A percentile compares a stretch with the other conserved stretches of the same genome.
These are phyloP conservation scores for Flexamia atlantica DNA, from an alignment of 2,888 invertebrate genomes.

Conservation along the genomic window DNA sequence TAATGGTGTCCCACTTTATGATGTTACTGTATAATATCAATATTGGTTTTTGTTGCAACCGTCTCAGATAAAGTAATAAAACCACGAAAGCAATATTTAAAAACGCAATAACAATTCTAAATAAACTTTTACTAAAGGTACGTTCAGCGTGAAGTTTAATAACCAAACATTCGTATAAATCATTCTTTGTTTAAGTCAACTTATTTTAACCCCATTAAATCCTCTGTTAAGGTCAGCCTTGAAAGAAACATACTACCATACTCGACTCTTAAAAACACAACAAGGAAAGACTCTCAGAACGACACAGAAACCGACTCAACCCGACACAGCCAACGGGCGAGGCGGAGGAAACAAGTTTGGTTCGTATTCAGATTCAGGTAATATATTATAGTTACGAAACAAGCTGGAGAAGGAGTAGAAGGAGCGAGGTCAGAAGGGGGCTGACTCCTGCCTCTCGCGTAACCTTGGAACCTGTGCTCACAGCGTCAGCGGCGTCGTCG, in stretches of 20 bases:
- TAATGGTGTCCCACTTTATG: too few species aligned
- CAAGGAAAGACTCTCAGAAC: conserved; percentile 1
- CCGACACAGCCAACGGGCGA: neutral
- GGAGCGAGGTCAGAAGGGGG: neutral
- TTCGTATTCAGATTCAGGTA: conserved; percentile 21
- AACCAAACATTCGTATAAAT: too few species aligned
- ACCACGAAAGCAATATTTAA: too few species aligned
- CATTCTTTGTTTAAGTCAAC: too few species aligned
- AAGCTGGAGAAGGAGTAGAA: neutral
- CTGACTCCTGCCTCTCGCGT: neutral
- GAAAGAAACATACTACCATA: neutral
- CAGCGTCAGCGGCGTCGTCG: neutral
- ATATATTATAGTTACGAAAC: conserved; percentile 17
- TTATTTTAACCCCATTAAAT: too few species aligned
- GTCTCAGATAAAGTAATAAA: too few species aligned
- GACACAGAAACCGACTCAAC: conserved; percentile 11
- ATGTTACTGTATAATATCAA: too few species aligned
- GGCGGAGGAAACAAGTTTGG: conserved; percentile 4
- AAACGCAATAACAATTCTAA: too few species aligned
- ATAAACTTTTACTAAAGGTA: too few species aligned
- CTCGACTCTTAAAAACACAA: neutral
- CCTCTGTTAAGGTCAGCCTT: neutral
- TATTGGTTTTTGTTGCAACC: too few species aligned
- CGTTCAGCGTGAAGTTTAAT: too few species aligned
- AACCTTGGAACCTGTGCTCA: neutral